Base-by-base conservation (phyloP, 2,797 vertebrate species). In the Macropodus opercularis region DNA sequence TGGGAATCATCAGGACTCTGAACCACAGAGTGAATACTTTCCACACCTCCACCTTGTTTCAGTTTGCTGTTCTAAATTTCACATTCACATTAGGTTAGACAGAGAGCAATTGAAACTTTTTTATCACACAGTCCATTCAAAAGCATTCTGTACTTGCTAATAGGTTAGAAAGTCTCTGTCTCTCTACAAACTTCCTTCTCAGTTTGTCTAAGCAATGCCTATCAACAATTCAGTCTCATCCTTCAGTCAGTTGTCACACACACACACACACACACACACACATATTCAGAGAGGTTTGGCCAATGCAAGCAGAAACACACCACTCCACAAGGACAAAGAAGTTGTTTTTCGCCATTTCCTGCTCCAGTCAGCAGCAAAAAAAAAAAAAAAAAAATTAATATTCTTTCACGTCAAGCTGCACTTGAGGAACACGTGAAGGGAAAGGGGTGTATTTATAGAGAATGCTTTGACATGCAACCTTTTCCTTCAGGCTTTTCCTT, bases 251-350 rank as follows among this genome's bases (percentile, higher is more conserved):
- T 51, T 68, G 15, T 68, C 46, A 36, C 35, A 15, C 48, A 6
- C 31, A 18, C 56, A 19, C 69, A 36, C 36, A 51, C 42, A 34
- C 47, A 13, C 43, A 61, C 17, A 47, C 34, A 53, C 13, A 44
- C 26, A 38, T 17, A 42, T 53, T 47, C 10, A 52, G 12, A 67
- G 38, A 46, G 46, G 79, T 88, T 87, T 77, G 85, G 78, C 85
- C 75, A 83, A 85, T 46, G 70, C 78, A 72, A 85, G 87, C 87
- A 88, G 69, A 89, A 89, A 85, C 70, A 59, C 69, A 76, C 74
- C 53, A 77, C 72, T 64, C 53, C 56, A 52, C 86, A 90, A 87
- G 85, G 87, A 88, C 87, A 83, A 77, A 84, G 63, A 18, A 24
- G 52, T 80, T 85, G 82, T 88, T 87, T 85, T 85, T 55, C 58